phyloP scores from a whole-genome alignment of 2,888 invertebrate genomes.

The Glaucopsyche alexis region DNA sequence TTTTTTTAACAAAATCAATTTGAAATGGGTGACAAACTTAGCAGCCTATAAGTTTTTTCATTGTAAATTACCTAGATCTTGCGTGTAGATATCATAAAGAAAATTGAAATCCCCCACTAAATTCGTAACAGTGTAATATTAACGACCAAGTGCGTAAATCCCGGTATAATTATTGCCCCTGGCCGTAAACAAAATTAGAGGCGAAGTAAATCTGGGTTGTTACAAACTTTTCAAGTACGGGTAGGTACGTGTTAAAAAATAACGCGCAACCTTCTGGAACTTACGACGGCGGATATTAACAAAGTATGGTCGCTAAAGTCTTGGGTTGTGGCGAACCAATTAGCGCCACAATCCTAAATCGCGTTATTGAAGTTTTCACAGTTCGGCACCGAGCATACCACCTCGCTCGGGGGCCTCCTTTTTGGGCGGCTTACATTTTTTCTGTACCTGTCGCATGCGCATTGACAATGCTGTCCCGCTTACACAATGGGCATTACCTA shows the following conservation, averaged over 20 bases:
- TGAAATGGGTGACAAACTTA: not conserved
- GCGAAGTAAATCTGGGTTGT: slow-evolving; percentile 27
- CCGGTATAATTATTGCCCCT: slow-evolving; percentile 19
- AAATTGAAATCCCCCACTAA: slow-evolving; percentile 6
- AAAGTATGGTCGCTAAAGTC: not conserved
- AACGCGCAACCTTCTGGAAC: slow-evolving; percentile 31
- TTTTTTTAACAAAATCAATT: not conserved
- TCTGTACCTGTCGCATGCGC: too few relatives aligned
- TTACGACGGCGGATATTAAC: slow-evolving; percentile 21
- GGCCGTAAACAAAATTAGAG: slow-evolving; percentile 16
- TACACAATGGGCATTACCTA: too few relatives aligned
- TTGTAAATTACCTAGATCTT: not conserved
- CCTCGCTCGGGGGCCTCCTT: too few relatives aligned
- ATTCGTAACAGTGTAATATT: slow-evolving; percentile 18
- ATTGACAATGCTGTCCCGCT: too few relatives aligned
- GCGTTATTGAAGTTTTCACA: too few relatives aligned
- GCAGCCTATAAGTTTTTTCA: not conserved
- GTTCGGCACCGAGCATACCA: too few relatives aligned
- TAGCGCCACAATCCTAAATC: too few relatives aligned
- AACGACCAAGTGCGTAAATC: slow-evolving; percentile 27
- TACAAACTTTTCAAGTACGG: slow-evolving; percentile 29
- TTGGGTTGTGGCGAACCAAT: not conserved
- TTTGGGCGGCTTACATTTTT: too few relatives aligned
- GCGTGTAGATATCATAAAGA: not conserved
- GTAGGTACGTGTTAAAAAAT: slow-evolving; percentile 33